Evolutionary conservation across 2,797 vertebrate species (phyloP), one percentile per base, ranked within the genome.

Genomic region (Tadarida brasiliensis): DNA sequence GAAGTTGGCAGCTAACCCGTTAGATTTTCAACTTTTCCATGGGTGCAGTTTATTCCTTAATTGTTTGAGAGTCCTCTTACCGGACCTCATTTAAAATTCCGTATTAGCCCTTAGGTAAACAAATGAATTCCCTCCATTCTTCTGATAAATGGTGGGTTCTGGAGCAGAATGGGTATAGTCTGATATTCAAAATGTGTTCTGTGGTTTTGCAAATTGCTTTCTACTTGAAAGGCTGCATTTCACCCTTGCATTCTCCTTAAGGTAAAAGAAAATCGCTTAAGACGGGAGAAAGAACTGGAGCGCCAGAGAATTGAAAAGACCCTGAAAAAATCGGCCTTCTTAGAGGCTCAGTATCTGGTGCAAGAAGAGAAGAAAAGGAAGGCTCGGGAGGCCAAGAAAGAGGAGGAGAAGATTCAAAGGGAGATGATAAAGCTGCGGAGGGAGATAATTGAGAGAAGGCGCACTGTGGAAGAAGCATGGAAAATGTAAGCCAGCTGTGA

Each of bases 201-300:
- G n/a, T 47, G 26, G 54, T 54, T 95, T 91, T 91, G 35, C 61
- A 80, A 83, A 17, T 80, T 77, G 22, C 26, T 78, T 91, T 92
- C 61, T 68, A n/a, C 44, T 87, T 90, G 81, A 95, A 87, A 95
- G 68, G 15, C 70, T 77, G 17, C 15, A 33, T 85, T 85, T 93
- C 12, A 93, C 28, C 35, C 78, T 97, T 82, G 0, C 61, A 73
- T 93, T 97, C 67, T 76, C 94, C 91, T 82, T n/a, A 90, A 99
- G 99, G 99, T 99, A 81, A 99, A 99, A 96, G 99, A 99, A 98
- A 99, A 99, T 97, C 98, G 99, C 59, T 83, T 98, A 28, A 98
- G 67, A 94, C 98, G 87, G 93, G 99, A 99, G 61, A 99, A 98
- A n/a, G 98, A 98, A 78, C 97, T 98, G 88, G 98, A 98, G 96